Evolutionary conservation across 2,113 vertebrate genomes (phyloP).

Genomic region (Odontesthes bonariensis): DNA sequence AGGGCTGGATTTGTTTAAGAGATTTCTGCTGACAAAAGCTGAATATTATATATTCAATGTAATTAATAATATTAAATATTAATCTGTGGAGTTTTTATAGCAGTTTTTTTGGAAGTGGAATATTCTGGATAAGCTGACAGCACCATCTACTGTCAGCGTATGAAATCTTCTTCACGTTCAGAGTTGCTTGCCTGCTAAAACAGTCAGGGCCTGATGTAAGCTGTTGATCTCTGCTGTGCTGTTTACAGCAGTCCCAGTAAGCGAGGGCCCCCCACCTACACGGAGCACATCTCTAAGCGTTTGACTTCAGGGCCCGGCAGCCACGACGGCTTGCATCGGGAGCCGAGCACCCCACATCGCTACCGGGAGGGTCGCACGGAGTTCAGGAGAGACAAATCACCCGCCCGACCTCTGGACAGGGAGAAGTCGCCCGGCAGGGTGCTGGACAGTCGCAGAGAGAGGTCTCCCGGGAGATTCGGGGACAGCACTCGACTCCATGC

Average conservation of each 20-base stretch:
- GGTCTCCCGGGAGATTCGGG: constrained; percentile 94
- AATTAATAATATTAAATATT: too few species aligned
- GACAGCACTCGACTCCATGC: constrained; percentile 90
- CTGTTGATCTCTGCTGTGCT: constrained; percentile 1
- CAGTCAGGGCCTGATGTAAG: neutral
- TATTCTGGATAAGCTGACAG: constrained; percentile 3
- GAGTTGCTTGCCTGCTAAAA: neutral
- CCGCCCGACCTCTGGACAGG: constrained; percentile 92
- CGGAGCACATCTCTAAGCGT: constrained; percentile 97
- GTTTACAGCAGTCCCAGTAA: constrained; percentile 92
- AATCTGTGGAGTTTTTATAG: too few species aligned
- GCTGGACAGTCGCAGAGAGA: constrained; percentile 92
- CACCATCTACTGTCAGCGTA: constrained; percentile 40
- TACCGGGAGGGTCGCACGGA: constrained; percentile 96
- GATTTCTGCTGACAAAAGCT: too few species aligned
- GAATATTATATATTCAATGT: too few species aligned
- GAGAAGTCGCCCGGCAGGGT: constrained; percentile 96
- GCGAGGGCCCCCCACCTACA: constrained; percentile 96
- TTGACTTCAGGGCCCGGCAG: constrained; percentile 92
- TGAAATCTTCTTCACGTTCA: too few species aligned
- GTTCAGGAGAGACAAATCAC: constrained; percentile 96
- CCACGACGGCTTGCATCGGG: constrained; percentile 90
- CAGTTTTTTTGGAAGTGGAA: too few species aligned
- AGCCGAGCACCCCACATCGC: constrained; percentile 96
- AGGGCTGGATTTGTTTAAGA: too few species aligned